Evolutionary conservation across 2,797 vertebrate genomes (phyloP).

Genomic region (Spheniscus humboldti): DNA sequence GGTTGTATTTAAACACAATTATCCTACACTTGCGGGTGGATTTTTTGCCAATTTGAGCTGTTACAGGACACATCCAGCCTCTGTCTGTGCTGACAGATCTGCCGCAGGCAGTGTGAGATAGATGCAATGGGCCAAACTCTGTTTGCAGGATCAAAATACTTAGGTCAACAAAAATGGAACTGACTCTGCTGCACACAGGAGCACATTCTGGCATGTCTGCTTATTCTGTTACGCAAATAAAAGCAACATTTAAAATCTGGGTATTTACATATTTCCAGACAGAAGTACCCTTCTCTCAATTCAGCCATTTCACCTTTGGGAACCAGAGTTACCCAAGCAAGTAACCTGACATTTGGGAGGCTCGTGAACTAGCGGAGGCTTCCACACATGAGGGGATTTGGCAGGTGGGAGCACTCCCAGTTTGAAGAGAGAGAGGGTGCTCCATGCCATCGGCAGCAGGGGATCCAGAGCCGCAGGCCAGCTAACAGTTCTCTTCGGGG

Average conservation of each 20-base stretch:
- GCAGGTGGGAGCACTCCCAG: background rate
- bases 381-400: fast-evolving
- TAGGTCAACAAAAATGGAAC: background rate
- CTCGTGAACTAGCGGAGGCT: background rate
- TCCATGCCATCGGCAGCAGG: background rate
- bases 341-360: background rate
- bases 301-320: background rate
- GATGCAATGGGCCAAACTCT: background rate
- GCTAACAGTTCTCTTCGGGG: background rate
- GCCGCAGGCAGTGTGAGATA: background rate
- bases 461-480: background rate
- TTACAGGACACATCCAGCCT: background rate
- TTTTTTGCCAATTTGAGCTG: background rate
- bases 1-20: background rate
- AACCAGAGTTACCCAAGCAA: background rate
- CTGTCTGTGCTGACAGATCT: background rate
- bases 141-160: background rate
- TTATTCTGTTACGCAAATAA: background rate
- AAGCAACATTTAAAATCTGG: background rate
- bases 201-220: background rate
- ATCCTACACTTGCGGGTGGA: background rate
- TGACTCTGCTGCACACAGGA: background rate
- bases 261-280: background rate
- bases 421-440: background rate
- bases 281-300: background rate